Conservation (phyloP, 1,140 invertebrate genomes). For the Drusus annulatus region DNA sequence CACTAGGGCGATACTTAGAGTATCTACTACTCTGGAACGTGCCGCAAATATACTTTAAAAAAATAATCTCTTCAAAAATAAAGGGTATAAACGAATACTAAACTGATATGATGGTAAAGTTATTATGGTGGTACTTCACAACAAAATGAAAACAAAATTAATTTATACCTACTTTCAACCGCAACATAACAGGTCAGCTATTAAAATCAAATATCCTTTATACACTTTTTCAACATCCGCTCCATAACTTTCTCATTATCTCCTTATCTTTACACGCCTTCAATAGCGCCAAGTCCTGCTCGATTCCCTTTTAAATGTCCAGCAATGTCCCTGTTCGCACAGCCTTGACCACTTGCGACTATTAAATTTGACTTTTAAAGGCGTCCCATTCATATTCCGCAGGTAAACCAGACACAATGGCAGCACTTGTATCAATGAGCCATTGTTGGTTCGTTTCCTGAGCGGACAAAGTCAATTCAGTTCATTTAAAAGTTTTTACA, state of each 20-base stretch:
- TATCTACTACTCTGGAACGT: no score
- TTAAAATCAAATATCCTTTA: not conserved
- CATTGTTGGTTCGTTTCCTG: slow-evolving; percentile 6
- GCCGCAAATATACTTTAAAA: no score
- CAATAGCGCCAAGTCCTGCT: not conserved
- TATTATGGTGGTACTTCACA: no score
- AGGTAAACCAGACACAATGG: slow-evolving; percentile 17
- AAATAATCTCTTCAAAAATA: no score
- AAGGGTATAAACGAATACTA: no score
- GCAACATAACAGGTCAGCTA: not conserved
- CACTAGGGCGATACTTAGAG: no score
- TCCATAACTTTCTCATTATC: not conserved
- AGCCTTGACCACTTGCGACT: slow-evolving; percentile 10
- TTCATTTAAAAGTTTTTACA: slow-evolving; percentile 37
- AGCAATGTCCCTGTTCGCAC: not conserved
- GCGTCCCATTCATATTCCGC: not conserved
- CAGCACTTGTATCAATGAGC: slow-evolving; percentile 32
- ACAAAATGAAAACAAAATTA: no score
- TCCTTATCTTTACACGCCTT: not conserved
- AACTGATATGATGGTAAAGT: no score
- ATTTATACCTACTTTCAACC: no score
- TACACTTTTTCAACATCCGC: not conserved
- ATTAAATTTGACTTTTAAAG: slow-evolving; percentile 24
- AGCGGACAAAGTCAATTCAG: slow-evolving; percentile 9
- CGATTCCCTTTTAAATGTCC: not conserved